Conservation (phyloP, 1,140 invertebrate genomes). For the Pseudachorutes palmiensis region DNA sequence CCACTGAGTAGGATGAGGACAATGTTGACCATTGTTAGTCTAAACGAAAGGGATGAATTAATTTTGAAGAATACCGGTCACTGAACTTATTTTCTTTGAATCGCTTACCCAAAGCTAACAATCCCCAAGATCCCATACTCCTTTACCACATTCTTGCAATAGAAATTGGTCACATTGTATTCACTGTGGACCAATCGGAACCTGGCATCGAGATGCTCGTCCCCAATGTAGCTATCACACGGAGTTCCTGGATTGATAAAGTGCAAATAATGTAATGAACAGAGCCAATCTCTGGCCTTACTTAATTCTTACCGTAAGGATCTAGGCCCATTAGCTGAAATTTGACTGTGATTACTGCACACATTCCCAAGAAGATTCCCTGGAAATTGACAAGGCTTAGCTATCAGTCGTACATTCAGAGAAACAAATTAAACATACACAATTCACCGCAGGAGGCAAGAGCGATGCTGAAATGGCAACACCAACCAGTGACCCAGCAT, state of each 20-base stretch:
- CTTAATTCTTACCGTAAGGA: too few species aligned
- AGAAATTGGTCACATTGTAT: conserved; percentile 45
- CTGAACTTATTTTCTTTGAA: too few species aligned
- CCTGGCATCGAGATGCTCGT: background rate
- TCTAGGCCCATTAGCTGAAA: conserved; percentile 43
- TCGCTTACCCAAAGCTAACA: conserved; percentile 68
- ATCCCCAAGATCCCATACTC: conserved; percentile 70
- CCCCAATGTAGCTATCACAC: conserved; percentile 2
- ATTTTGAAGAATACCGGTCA: too few species aligned
- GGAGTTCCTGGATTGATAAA: too few species aligned
- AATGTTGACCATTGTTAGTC: too few species aligned
- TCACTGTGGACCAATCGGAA: conserved; percentile 22
- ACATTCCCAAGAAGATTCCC: conserved; percentile 46
- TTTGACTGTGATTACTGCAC: conserved; percentile 48
- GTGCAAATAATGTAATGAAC: too few species aligned
- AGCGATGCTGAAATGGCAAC: conserved; percentile 82
- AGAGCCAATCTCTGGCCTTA: too few species aligned
- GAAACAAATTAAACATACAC: conserved; percentile 49
- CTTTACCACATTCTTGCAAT: conserved; percentile 60
- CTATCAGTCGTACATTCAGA: background rate
- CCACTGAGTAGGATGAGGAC: conserved; percentile 75
- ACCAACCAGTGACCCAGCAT: conserved; percentile 72
- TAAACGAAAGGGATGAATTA: too few species aligned
- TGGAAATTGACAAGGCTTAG: conserved; percentile 3
- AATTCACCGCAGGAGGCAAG: conserved; percentile 77